phyloP scores from a whole-genome alignment of 2,888 invertebrate species.

The Lochmaea capreae region DNA sequence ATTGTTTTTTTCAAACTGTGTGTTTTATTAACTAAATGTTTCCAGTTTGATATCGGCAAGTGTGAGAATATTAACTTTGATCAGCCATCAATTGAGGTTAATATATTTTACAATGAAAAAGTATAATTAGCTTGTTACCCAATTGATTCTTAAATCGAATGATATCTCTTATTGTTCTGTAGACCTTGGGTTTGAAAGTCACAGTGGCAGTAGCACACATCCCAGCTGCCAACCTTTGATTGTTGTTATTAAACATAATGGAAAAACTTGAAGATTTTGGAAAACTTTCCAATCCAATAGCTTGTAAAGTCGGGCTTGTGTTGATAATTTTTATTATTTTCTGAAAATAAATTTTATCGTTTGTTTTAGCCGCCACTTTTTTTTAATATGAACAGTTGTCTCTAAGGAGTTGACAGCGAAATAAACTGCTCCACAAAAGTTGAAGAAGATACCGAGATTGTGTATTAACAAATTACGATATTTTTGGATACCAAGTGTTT shows the following conservation, averaged over 20 bases:
- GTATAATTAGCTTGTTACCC: conserved; percentile 16
- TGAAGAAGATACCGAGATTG: too few relatives aligned
- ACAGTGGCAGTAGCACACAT: conserved; percentile 61
- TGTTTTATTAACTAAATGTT: too few relatives aligned
- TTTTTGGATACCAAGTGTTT: too few relatives aligned
- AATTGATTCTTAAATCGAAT: conserved; percentile 57
- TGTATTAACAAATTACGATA: too few relatives aligned
- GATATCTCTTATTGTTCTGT: conserved; percentile 58
- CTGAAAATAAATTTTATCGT: conserved; percentile 35
- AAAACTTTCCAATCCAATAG: conserved; percentile 54
- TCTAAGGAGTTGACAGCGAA: neutral
- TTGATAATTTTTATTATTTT: conserved; percentile 55
- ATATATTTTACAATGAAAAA: too few relatives aligned
- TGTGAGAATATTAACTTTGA: too few relatives aligned
- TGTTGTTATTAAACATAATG: conserved; percentile 50
- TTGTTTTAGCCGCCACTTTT: too few relatives aligned
- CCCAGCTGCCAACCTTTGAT: conserved; percentile 62
- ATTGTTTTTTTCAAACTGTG: too few relatives aligned
- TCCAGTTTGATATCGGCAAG: too few relatives aligned
- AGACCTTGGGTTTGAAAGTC: conserved; percentile 57
- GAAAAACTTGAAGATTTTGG: conserved; percentile 57
- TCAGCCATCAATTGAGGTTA: too few relatives aligned
- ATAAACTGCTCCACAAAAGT: neutral
- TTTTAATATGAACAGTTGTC: too few relatives aligned
- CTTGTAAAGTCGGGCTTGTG: conserved; percentile 53